Evolutionary conservation across 2,888 invertebrate genomes (phyloP).

Genomic region (Nephrotoma guestfalica): DNA sequence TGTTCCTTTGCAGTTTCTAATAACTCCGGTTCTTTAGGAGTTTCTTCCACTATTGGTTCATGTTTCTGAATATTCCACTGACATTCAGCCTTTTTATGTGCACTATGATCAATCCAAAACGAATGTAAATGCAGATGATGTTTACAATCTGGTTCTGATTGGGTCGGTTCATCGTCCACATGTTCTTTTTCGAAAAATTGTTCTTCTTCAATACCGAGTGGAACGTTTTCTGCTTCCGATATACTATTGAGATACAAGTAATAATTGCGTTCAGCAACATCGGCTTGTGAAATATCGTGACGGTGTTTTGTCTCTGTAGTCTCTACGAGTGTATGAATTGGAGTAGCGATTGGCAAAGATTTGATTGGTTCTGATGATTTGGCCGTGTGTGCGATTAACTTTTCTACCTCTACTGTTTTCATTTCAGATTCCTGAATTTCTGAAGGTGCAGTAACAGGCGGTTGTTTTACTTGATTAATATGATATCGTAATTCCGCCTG

Average conservation of each 20-base stretch:
- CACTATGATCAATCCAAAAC: neutral
- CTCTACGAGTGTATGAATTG: neutral
- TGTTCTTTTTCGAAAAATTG: neutral
- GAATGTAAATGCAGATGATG: neutral
- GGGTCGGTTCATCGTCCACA: neutral
- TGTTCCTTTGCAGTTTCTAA: slow-evolving; percentile 7
- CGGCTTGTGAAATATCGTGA: neutral
- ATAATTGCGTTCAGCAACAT: slow-evolving; percentile 16
- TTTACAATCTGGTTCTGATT: neutral
- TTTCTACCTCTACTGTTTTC: neutral
- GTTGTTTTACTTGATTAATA: neutral
- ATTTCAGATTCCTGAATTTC: neutral
- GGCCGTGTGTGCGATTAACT: neutral
- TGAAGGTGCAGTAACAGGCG: neutral
- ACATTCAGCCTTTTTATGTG: neutral
- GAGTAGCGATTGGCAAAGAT: neutral
- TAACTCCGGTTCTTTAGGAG: neutral
- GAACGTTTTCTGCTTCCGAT: neutral
- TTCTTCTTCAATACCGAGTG: neutral
- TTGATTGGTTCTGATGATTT: neutral
- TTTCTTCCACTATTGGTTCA: neutral
- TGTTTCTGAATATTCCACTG: neutral
- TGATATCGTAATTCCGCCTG: neutral
- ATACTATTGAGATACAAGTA: slow-evolving; percentile 11
- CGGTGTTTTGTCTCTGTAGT: neutral